Evolutionary conservation across 37 sponge, comb jelly and placozoan genomes (phyloP).

Genomic region (Diacarnus erythraeanus): DNA sequence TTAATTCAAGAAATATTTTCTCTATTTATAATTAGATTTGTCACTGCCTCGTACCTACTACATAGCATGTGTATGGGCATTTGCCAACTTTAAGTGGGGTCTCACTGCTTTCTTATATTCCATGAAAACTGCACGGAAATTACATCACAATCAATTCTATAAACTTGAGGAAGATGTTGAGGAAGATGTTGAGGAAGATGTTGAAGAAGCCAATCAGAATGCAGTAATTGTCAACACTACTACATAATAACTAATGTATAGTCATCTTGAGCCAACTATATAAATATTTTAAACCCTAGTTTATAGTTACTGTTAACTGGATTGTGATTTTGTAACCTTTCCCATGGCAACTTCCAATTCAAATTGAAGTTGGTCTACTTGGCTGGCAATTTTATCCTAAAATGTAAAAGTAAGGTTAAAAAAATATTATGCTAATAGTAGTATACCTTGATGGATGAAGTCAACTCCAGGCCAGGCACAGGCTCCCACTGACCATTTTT

Average conservation of each 20-base stretch:
- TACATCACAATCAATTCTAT: not conserved
- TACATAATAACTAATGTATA: too few species aligned
- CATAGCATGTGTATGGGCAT: slow-evolving; percentile 40
- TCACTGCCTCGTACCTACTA: slow-evolving; percentile 29
- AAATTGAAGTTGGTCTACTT: slow-evolving; percentile 6
- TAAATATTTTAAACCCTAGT: too few species aligned
- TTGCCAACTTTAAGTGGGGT: slow-evolving; percentile 52
- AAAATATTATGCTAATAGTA: too few species aligned
- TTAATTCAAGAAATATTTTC: too few species aligned
- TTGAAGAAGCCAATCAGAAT: too few species aligned
- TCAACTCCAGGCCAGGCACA: not conserved
- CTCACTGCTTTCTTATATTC: slow-evolving; percentile 29
- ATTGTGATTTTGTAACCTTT: not conserved
- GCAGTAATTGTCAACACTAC: too few species aligned
- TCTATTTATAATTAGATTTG: too few species aligned
- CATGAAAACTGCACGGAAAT: not conserved
- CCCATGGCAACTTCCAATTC: slow-evolving; percentile 6
- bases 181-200: too few species aligned
- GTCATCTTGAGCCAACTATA: too few species aligned
- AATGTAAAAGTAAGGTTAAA: too few species aligned
- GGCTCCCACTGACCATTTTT: slow-evolving; percentile 27
- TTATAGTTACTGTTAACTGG: not conserved
- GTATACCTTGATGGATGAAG: slow-evolving; percentile 6
- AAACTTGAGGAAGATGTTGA: not conserved
- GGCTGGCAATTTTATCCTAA: slow-evolving; percentile 5